Conservation (phyloP, 2,797 vertebrate genomes). For the Acridotheres tristis region DNA sequence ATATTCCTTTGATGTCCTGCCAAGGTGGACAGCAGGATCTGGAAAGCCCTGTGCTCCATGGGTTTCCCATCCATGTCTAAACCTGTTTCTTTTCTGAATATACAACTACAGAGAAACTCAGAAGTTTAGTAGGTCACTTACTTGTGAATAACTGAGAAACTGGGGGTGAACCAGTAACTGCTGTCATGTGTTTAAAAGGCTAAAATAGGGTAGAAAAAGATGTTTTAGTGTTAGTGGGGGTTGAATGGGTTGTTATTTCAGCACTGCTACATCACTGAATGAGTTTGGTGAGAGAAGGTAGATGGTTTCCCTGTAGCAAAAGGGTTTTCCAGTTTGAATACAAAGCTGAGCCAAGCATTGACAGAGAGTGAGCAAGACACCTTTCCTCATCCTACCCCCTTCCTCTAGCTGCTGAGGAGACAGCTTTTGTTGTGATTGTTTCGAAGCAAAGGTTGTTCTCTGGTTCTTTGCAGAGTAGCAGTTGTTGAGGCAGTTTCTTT, state of each 20-base stretch:
- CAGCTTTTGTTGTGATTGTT: not conserved
- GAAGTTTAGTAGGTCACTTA: not conserved
- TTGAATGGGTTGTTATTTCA: not conserved
- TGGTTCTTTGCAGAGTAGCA: conserved; percentile 76
- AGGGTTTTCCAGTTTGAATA: not conserved
- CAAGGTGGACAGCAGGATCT: not conserved
- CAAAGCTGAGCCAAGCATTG: not conserved
- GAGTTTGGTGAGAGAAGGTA: not conserved
- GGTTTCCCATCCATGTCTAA: not conserved
- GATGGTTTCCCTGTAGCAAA: not conserved
- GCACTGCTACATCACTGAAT: not conserved
- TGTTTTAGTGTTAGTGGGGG: not conserved
- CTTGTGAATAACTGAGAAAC: not conserved
- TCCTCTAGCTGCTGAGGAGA: not conserved
- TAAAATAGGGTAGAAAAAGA: not conserved
- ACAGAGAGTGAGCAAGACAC: not conserved
- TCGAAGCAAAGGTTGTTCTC: not conserved
- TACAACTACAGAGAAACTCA: not conserved
- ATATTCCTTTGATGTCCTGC: not conserved
- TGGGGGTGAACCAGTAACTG: not conserved
- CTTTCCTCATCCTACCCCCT: not conserved
- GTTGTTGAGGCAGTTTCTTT: conserved; percentile 87
- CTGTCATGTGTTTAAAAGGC: not conserved
- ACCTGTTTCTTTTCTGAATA: not conserved
- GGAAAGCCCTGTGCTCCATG: not conserved